phyloP scores from a whole-genome alignment of 1,140 invertebrate species.

The Elymnias hypermnestra region DNA sequence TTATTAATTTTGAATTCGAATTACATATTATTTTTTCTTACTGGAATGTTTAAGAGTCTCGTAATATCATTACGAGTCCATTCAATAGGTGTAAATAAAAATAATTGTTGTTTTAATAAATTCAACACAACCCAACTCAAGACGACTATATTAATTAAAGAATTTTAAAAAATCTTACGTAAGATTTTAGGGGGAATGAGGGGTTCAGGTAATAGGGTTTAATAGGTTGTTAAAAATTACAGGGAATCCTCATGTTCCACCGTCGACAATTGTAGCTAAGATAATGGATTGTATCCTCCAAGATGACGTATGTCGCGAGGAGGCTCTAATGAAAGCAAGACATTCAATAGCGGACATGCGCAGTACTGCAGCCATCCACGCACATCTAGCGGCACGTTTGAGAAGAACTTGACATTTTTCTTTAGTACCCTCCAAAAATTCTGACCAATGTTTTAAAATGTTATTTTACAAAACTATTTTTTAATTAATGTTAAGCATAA shows the following conservation, averaged over 20 bases:
- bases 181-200: too few relatives aligned
- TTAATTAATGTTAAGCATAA: neutral
- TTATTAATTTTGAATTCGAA: too few relatives aligned
- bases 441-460: conserved; percentile 2
- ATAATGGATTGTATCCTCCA: conserved; percentile 72
- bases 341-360: conserved; percentile 66
- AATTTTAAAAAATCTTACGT: too few relatives aligned
- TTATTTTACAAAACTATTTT: conserved; percentile 3
- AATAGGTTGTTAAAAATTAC: conserved; percentile 39
- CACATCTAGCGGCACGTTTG: conserved; percentile 29
- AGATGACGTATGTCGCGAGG: conserved; percentile 57
- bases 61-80: too few relatives aligned
- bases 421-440: conserved; percentile 1
- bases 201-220: too few relatives aligned
- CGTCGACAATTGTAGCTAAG: conserved; percentile 77
- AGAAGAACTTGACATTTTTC: conserved; percentile 23
- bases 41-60: too few relatives aligned
- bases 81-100: too few relatives aligned
- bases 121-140: too few relatives aligned
- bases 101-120: too few relatives aligned
- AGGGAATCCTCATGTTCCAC: conserved; percentile 76
- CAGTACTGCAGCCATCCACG: conserved; percentile 36
- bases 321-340: conserved; percentile 50
- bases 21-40: too few relatives aligned
- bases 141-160: too few relatives aligned